Evolutionary conservation across 2,888 invertebrate species (phyloP), one percentile per base, ranked within the genome.

Genomic region (Conops quadrifasciatus): DNA sequence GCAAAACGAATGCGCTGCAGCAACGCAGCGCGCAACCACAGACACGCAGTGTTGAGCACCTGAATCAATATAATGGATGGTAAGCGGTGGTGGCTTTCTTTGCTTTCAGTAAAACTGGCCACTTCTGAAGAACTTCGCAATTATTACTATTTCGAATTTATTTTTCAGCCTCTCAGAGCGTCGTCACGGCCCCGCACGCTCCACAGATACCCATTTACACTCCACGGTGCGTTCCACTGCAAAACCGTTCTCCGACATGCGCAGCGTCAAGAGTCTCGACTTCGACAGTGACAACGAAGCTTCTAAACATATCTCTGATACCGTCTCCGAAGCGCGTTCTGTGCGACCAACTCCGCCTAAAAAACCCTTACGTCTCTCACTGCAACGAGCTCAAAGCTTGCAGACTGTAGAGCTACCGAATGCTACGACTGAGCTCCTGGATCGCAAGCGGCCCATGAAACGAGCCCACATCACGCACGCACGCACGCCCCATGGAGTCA

Each of bases 381-480:
- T 95, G 65, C 95, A 95, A 81, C 90, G 94, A 78, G 93, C 95
- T 0, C 91, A 93, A 74, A 94, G 94, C 83, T 89, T 94, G 64
- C 94, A 94, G 80, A 93, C 93, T 0, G 89, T 94, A 9, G 85
- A 86, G 72, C 74, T 85, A 51, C 78, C 79, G 73, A 79, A 81
- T 1, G 77, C 73, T 70, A 75, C n/a, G 19, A 30, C 21, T 45
- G 82, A 82, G 36, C 74, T 75, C 16, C 86, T 86, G n/a, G 82
- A 82, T 15, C 21, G 21, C 9, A 86, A 86, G 72, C 80, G 85
- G 26, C 82, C 84, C 43, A 78, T 84, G 72, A 86, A 86, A 72
- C 81, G 86, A 7, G 77, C 84, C 1, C 85, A 86, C 58, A 83
- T 82, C 43, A 80, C 82, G 68, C 78, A 78, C 19, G 5, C 49